A percentile compares a stretch with the other conserved stretches of the same genome.
Conservation (phyloP, 2,797 vertebrate species). For the Protonibea diacanthus region DNA sequence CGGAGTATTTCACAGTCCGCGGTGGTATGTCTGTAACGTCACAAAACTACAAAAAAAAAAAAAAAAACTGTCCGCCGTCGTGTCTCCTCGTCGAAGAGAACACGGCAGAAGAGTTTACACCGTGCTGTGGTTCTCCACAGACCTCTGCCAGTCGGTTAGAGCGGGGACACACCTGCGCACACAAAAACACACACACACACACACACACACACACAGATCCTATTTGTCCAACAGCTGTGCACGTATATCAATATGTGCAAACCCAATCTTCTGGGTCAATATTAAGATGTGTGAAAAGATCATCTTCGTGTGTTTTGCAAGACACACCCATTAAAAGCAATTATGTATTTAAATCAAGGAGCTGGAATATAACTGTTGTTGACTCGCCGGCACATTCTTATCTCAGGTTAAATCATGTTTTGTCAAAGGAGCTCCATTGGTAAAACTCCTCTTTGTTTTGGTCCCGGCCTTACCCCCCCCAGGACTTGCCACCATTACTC, state of each 20-base stretch:
- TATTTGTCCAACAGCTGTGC: conserved; percentile 45
- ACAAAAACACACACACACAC: conserved; percentile 13
- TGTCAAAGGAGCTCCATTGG: not conserved
- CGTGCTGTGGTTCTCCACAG: conserved; percentile 49
- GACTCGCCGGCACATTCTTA: not conserved
- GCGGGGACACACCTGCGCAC: conserved; percentile 40
- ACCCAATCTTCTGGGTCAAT: conserved; percentile 18
- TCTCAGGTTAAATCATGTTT: not conserved
- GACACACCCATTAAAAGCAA: not conserved
- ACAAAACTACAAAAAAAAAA: not conserved
- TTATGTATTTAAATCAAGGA: not conserved
- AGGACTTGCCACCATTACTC: conserved; percentile 31
- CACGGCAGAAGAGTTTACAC: conserved; percentile 39
- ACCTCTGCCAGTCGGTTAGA: conserved; percentile 43
- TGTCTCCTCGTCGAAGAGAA: conserved; percentile 23
- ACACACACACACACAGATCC: too few species aligned
- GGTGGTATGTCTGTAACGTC: conserved; percentile 40
- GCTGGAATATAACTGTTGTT: not conserved
- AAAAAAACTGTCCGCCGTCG: conserved; percentile 17
- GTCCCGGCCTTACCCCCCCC: conserved; percentile 10
- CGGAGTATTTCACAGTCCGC: conserved; percentile 34
- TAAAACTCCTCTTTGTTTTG: conserved; percentile 16
- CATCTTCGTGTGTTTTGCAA: not conserved
- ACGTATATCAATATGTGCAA: conserved; percentile 19
- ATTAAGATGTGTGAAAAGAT: conserved; percentile 12